A percentile compares a stretch with the other conserved stretches of the same genome.
Evolutionary conservation across 1,140 invertebrate species (phyloP).

Genomic region (Cecropterus lyciades): DNA sequence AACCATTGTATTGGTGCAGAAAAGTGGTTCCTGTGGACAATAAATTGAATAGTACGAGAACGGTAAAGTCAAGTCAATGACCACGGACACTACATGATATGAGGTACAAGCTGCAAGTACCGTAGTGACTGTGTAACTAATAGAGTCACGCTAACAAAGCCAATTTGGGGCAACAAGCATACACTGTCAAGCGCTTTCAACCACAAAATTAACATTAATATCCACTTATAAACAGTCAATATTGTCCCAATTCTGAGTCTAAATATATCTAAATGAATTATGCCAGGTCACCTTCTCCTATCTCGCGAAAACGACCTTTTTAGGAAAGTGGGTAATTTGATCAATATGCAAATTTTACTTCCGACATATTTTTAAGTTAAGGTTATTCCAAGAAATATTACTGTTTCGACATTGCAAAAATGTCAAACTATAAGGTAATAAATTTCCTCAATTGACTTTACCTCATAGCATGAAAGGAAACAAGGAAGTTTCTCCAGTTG

Average conservation of each 20-base stretch:
- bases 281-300: conserved; percentile 7
- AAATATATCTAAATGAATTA: conserved; percentile 5
- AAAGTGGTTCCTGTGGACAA: conserved; percentile 25
- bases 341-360: conserved; percentile 20
- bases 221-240: background rate
- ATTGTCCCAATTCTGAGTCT: conserved; percentile 4
- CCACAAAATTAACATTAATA: conserved; percentile 26
- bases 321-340: conserved; percentile 8
- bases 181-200: conserved; percentile 9
- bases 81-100: conserved; percentile 56
- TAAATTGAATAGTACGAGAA: conserved; percentile 48
- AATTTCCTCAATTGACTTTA: conserved; percentile 2
- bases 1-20: background rate
- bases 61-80: conserved; percentile 67
- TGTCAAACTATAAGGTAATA: background rate
- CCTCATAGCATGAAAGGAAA: background rate
- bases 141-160: conserved; percentile 51
- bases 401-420: background rate
- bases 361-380: conserved; percentile 1
- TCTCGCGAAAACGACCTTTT: conserved; percentile 8
- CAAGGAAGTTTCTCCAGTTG: background rate
- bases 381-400: background rate
- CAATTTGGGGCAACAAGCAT: conserved; percentile 45
- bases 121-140: conserved; percentile 54
- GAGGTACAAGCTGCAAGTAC: conserved; percentile 50